phyloP scores from a whole-genome alignment of 92 coral and sea anemone genomes.

The Blastomussa wellsi region DNA sequence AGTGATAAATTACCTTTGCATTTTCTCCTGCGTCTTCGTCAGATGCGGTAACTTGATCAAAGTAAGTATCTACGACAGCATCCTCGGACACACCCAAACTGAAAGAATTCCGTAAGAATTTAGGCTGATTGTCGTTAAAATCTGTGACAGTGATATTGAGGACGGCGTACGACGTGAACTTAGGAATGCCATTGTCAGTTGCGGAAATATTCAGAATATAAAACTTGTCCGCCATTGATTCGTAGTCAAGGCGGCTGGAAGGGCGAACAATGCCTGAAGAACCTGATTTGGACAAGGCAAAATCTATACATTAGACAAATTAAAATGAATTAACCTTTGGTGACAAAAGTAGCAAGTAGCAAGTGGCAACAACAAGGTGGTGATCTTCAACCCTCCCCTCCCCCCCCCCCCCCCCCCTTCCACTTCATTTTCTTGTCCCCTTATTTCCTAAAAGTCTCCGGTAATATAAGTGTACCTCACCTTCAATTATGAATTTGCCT shows the following conservation, averaged over 20 bases:
- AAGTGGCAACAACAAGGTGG: background rate
- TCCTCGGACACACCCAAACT: slow-evolving; percentile 70
- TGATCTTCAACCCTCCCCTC: background rate
- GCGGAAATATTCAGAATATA: slow-evolving; percentile 87
- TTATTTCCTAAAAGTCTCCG: background rate
- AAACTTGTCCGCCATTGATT: slow-evolving; percentile 68
- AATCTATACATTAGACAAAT: too few relatives aligned
- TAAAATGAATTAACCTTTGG: too few relatives aligned
- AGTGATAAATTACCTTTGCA: slow-evolving; percentile 50
- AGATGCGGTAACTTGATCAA: slow-evolving; percentile 60
- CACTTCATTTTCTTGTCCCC: too few relatives aligned
- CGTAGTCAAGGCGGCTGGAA: slow-evolving; percentile 88
- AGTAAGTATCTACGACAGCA: slow-evolving; percentile 50
- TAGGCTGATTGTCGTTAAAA: slow-evolving; percentile 88
- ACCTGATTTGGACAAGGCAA: too few relatives aligned
- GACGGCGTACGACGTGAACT: slow-evolving; percentile 56
- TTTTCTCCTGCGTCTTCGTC: slow-evolving; percentile 80
- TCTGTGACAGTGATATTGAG: slow-evolving; percentile 83
- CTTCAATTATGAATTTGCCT: slow-evolving; percentile 86
- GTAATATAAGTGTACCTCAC: slow-evolving; percentile 16
- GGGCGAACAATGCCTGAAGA: slow-evolving; percentile 96
- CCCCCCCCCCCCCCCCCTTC: too few relatives aligned
- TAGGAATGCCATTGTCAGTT: slow-evolving; percentile 77
- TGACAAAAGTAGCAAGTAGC: too few relatives aligned
- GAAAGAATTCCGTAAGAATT: slow-evolving; percentile 63